Percentiles rank a stretch among this genome's conserved stretches.
Evolutionary conservation across 2,888 invertebrate species (phyloP).

Genomic region (Deroplatys truncata): DNA sequence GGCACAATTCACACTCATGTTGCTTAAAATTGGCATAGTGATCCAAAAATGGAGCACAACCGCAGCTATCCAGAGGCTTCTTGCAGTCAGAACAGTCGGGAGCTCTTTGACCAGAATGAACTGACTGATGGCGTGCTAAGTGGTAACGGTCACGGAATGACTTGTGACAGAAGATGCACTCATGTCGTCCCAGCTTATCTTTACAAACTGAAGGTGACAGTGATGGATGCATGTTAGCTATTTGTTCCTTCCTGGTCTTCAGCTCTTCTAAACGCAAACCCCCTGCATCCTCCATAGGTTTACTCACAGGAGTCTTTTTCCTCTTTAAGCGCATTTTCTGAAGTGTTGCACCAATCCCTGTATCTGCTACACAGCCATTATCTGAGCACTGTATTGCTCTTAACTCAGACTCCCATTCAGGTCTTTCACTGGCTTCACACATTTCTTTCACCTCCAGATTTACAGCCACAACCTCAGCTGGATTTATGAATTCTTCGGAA

Average conservation of each 20-base stretch:
- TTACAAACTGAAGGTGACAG: neutral
- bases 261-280: neutral
- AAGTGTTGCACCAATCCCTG: neutral
- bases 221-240: neutral
- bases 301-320: neutral
- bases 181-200: neutral
- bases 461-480: neutral
- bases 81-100: neutral
- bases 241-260: neutral
- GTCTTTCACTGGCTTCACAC: neutral
- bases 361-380: neutral
- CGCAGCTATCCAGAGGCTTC: neutral
- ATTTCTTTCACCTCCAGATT: neutral
- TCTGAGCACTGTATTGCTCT: neutral
- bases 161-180: neutral
- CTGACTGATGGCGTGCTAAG: neutral
- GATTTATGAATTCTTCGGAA: neutral
- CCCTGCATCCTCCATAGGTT: neutral
- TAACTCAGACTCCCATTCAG: neutral
- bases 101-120: neutral
- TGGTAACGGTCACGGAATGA: neutral
- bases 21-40: neutral
- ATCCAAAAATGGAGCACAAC: neutral
- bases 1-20: conserved; percentile 37
- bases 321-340: neutral